These are phyloP conservation scores for Centroberyx gerrardi DNA, from an alignment of 2,797 vertebrate genomes.

Conservation along the genomic window DNA sequence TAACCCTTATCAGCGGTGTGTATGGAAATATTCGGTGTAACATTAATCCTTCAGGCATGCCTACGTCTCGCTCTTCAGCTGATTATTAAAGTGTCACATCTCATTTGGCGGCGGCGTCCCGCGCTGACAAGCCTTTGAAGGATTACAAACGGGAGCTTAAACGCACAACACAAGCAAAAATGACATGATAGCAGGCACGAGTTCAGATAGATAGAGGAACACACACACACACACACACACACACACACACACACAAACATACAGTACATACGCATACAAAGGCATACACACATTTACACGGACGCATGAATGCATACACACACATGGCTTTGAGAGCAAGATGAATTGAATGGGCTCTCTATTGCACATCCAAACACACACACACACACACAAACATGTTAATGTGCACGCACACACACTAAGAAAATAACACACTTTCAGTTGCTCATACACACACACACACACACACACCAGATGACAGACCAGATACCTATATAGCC, in stretches of 20 bases:
- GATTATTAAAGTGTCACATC: constrained; percentile 69
- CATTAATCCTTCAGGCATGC: constrained; percentile 61
- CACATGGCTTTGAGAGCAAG: not conserved
- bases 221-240: not conserved
- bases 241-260: not conserved
- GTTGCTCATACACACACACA: not conserved
- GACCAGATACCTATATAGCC: not conserved
- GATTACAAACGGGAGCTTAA: constrained; percentile 42
- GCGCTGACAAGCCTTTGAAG: constrained; percentile 33
- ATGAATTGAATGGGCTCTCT: not conserved
- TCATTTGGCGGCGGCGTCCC: constrained; percentile 36
- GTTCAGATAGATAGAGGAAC: constrained; percentile 13
- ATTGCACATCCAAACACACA: not conserved
- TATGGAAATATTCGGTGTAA: constrained; percentile 32
- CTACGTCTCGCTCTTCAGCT: constrained; percentile 35
- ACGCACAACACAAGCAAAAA: not conserved
- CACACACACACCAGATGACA: not conserved
- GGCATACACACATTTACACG: not conserved
- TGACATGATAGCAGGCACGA: not conserved
- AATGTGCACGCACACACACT: no score
- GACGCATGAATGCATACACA: not conserved
- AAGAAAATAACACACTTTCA: no score
- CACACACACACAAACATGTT: not conserved
- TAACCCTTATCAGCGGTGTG: constrained; percentile 6
- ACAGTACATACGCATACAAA: not conserved